These are phyloP conservation scores for Kryptolebias ocellatus DNA, from an alignment of 2,797 vertebrate species.

Conservation along the genomic window DNA sequence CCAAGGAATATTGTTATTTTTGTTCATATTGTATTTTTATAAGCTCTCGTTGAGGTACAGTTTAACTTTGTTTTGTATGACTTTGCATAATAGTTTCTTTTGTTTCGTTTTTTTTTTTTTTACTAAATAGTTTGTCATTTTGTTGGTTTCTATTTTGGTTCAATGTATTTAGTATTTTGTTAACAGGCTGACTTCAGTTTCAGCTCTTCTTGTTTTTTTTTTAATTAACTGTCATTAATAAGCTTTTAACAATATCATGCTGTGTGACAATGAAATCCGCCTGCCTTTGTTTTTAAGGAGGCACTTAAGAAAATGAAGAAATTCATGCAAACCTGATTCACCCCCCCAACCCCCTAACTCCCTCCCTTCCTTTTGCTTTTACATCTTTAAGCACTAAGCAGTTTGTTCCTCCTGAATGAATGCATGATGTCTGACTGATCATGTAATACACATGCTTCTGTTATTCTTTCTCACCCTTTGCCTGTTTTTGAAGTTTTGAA, in stretches of 20 bases:
- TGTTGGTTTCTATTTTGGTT: constrained; percentile 42
- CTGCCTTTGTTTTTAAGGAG: constrained; percentile 6
- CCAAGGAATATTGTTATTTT: constrained; percentile 82
- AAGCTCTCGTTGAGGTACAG: constrained; percentile 81
- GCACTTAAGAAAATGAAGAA: constrained; percentile 22
- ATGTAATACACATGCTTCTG: constrained; percentile 4
- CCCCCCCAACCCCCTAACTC: too few species aligned
- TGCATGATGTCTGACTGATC: constrained; percentile 34
- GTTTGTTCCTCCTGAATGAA: not conserved
- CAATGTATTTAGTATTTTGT: constrained; percentile 16
- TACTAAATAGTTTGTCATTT: constrained; percentile 68
- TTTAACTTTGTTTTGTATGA: constrained; percentile 72
- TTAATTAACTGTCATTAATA: constrained; percentile 1
- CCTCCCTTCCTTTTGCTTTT: not conserved
- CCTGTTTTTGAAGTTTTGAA: too few species aligned
- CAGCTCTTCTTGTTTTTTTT: constrained; percentile 3
- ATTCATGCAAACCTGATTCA: not conserved
- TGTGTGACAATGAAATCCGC: constrained; percentile 5
- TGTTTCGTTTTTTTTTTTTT: constrained; percentile 43
- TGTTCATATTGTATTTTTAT: constrained; percentile 83
- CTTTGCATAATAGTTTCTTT: constrained; percentile 62
- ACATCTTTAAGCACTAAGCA: not conserved
- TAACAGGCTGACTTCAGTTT: constrained; percentile 18
- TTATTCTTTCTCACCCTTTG: not conserved
- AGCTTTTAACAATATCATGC: not conserved